phyloP scores from a whole-genome alignment of 2,113 vertebrate species.

The Apaloderma vittatum region DNA sequence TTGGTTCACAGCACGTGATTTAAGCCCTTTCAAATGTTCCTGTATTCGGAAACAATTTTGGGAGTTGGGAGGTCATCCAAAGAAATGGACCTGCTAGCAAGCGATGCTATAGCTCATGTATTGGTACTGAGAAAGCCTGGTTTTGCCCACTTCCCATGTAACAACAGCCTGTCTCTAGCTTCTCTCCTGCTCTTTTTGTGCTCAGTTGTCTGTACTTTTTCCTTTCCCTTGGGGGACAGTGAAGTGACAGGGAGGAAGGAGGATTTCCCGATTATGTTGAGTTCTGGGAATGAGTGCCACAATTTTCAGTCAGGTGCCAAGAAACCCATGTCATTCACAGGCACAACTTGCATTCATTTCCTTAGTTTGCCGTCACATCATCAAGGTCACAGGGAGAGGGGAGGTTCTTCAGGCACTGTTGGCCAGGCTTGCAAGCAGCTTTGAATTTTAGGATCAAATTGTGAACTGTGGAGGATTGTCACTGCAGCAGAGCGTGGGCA shows the following conservation, averaged over 20 bases:
- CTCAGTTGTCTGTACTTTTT: neutral
- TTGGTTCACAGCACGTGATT: neutral
- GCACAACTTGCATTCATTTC: neutral
- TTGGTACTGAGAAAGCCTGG: fast-evolving
- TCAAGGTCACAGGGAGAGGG: neutral
- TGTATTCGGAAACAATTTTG: neutral
- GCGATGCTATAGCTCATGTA: neutral
- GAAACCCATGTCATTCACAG: neutral
- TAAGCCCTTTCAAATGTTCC: neutral
- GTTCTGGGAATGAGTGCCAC: neutral
- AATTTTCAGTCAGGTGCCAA: neutral
- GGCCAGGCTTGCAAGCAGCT: neutral
- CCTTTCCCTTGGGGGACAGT: neutral
- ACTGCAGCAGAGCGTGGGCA: neutral
- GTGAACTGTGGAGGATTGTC: neutral
- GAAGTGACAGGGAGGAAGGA: neutral
- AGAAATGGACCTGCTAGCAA: neutral
- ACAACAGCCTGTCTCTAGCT: neutral
- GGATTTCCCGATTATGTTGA: neutral
- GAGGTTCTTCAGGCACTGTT: neutral
- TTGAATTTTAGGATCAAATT: neutral
- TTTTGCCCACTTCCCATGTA: neutral
- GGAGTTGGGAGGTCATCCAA: neutral
- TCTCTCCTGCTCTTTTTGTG: neutral
- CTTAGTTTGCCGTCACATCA: neutral